phyloP scores from a whole-genome alignment of 1,140 invertebrate genomes.

The Neelides sp. region DNA sequence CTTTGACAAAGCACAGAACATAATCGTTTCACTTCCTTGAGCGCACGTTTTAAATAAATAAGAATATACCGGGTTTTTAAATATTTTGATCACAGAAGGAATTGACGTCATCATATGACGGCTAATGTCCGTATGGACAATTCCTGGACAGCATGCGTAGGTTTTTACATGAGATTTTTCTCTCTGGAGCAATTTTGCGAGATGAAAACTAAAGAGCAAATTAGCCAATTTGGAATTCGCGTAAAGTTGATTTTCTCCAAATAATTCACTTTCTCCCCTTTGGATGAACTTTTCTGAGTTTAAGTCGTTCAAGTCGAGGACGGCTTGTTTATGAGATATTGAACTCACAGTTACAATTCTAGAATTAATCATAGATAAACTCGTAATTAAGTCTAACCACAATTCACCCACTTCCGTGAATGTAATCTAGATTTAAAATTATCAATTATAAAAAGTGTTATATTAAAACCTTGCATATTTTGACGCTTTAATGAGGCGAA shows the following conservation, averaged over 20 bases:
- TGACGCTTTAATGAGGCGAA: not conserved
- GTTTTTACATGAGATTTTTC: constrained; percentile 50
- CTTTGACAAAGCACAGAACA: constrained; percentile 58
- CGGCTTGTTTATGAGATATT: constrained; percentile 45
- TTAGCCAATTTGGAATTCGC: constrained; percentile 66
- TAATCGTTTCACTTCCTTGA: constrained; percentile 58
- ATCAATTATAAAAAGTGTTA: too few species aligned
- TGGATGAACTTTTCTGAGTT: constrained; percentile 44
- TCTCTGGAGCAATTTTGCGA: constrained; percentile 46
- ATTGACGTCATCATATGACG: constrained; percentile 47
- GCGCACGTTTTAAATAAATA: constrained; percentile 32
- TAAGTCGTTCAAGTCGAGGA: constrained; percentile 57
- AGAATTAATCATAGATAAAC: too few species aligned
- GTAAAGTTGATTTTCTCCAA: constrained; percentile 47
- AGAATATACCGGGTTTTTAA: constrained; percentile 4
- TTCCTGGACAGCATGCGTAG: constrained; percentile 66
- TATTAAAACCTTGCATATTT: too few species aligned
- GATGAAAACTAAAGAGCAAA: constrained; percentile 50
- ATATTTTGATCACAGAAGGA: constrained; percentile 4
- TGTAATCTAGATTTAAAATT: too few species aligned
- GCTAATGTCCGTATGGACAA: constrained; percentile 62
- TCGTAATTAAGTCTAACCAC: too few species aligned
- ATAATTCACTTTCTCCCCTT: constrained; percentile 20
- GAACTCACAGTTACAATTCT: constrained; percentile 46
- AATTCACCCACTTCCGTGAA: too few species aligned